Base-by-base conservation (phyloP, 2,888 invertebrate genomes). In the Parasteatoda lunata region DNA sequence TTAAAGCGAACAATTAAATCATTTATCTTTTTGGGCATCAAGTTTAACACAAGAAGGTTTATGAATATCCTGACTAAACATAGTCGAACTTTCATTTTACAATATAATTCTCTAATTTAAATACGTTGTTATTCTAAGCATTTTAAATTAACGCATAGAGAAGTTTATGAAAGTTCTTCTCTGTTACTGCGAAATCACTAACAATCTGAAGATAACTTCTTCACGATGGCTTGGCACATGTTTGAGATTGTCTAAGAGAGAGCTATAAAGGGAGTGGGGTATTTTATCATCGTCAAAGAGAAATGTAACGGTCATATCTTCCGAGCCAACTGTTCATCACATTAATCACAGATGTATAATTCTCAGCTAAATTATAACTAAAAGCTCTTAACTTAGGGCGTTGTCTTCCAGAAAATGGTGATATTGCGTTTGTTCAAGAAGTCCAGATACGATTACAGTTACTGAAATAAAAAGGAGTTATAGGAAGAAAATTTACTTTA, bases 311-410 rank as follows among this genome's bases (percentile, higher is more conserved):
- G 72, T 45, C 79, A 48, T 71, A 71, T 65, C 64, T 79, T 72
- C 49, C 64, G 48, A 45, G 6, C 54, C n/a, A 47, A 70, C 59
- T 47, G n/a, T 15, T 11, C 47, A 48, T 15, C 47, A 48, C 78
- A 79, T 79, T 70, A 48, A 79, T 79, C 79, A 71, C 79, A 79
- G 13, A 65, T 59, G 79, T 71, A 64, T 71, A 51, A 79, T 79
- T 71, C 70, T 48, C 8, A 47, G 11, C 64, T 71, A 79, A 79
- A 79, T 79, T 79, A 79, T 71, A 71, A 71, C 79, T 79, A 79
- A 79, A 79, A 79, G 79, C 79, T 68, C 78, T 78, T 45, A 6
- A 49, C 59, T 64, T 11, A 59, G 78, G 78, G 78, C 70, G 78
- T 79, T 71, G 78, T 9, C 78, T 71, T 8, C 5, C 15, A 5